Conservation (phyloP, 2,113 vertebrate species). For the Lepidothrix coronata region DNA sequence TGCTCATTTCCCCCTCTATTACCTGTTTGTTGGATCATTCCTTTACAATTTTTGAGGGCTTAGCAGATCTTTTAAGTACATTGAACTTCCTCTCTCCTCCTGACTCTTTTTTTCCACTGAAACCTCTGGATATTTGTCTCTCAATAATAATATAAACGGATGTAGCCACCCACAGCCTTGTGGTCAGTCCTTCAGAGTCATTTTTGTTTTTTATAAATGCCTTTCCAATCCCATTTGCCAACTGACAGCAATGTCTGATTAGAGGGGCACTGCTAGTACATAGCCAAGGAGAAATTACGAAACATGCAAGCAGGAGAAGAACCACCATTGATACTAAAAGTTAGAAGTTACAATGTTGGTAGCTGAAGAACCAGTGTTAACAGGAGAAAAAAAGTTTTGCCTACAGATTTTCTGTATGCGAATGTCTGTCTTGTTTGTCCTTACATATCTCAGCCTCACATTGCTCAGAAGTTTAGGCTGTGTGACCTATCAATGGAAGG, state of each 20-base stretch:
- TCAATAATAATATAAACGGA: constrained; percentile 64
- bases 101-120: constrained; percentile 37
- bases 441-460: not conserved
- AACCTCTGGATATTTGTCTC: constrained; percentile 58
- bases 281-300: not conserved
- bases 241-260: not conserved
- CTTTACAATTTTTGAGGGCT: not conserved
- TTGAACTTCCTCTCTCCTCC: constrained; percentile 21
- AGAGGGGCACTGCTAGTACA: not conserved
- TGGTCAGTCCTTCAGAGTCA: constrained; percentile 53
- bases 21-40: not conserved
- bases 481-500: not conserved
- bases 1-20: not conserved
- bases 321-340: not conserved
- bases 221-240: not conserved
- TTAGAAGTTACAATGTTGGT: not conserved
- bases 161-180: constrained; percentile 70
- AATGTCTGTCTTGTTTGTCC: not conserved
- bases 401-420: not conserved
- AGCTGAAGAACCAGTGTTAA: not conserved
- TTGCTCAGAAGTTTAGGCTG: not conserved
- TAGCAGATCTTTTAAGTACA: not conserved
- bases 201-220: constrained; percentile 18
- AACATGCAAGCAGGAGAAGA: not conserved
- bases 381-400: not conserved